Evolutionary conservation across 2,113 vertebrate genomes (phyloP).

Genomic region (Oreocharis arfaki): DNA sequence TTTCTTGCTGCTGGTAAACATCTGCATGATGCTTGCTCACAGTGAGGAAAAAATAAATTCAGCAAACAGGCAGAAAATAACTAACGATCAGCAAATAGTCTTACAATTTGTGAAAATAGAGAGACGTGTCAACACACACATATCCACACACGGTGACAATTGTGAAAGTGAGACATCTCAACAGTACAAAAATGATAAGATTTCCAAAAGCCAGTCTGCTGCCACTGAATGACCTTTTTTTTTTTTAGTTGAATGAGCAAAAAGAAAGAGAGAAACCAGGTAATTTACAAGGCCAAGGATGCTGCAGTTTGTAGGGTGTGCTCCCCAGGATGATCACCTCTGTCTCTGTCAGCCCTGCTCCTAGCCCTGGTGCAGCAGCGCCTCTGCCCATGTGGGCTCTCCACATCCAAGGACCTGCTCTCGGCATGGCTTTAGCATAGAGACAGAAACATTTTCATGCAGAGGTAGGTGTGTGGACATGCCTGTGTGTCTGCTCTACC

Average conservation of each 20-base stretch:
- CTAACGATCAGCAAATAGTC: background rate
- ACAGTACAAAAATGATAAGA: background rate
- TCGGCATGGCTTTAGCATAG: background rate
- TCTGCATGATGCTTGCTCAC: background rate
- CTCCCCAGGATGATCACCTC: background rate
- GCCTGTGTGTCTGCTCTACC: background rate
- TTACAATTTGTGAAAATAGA: background rate
- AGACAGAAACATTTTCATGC: background rate
- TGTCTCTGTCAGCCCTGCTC: background rate
- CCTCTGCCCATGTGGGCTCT: background rate
- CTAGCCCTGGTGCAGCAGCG: accelerated
- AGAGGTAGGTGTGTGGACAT: too few relatives aligned
- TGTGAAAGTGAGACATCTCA: background rate
- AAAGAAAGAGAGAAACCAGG: background rate
- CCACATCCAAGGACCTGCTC: background rate
- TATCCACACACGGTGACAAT: background rate
- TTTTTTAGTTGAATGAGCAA: background rate
- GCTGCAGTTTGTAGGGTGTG: background rate
- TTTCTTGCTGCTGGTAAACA: background rate
- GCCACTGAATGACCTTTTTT: background rate
- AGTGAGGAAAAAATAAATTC: background rate
- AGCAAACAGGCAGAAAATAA: background rate
- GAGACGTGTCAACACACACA: background rate
- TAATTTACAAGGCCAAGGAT: background rate
- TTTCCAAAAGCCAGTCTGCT: background rate